A percentile compares a stretch with the other conserved stretches of the same genome.
Conservation (phyloP, 2,888 invertebrate species). For the Cheilosia pagana region DNA sequence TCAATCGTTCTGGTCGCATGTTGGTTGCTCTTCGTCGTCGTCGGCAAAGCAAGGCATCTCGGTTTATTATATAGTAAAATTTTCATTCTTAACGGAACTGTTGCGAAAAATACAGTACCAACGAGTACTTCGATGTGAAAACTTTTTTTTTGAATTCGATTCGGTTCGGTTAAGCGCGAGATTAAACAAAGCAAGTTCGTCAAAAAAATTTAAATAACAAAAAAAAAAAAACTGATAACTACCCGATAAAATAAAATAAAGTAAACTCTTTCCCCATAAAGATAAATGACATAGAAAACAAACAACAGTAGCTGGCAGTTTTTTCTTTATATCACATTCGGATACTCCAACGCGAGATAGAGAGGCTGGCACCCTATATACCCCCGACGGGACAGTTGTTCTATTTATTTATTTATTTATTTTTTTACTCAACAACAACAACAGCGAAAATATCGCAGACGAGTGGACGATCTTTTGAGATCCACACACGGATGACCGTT, state of each 20-base stretch:
- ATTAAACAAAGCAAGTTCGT: conserved; percentile 5
- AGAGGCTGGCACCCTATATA: conserved; percentile 52
- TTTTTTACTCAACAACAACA: conserved; percentile 54
- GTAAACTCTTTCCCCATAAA: conserved; percentile 37
- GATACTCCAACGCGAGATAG: conserved; percentile 65
- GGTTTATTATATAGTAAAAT: conserved; percentile 19
- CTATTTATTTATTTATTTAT: conserved; percentile 61
- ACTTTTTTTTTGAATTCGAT: too few species aligned
- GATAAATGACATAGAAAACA: conserved; percentile 53
- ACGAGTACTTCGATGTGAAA: conserved; percentile 17
- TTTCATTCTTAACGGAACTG: conserved; percentile 11
- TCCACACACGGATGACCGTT: conserved; percentile 50
- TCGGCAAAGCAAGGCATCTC: conserved; percentile 65
- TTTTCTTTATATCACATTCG: conserved; percentile 53
- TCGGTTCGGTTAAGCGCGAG: conserved; percentile 38
- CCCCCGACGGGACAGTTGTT: conserved; percentile 69
- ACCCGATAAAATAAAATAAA: conserved; percentile 31
- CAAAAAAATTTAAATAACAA: conserved; percentile 11
- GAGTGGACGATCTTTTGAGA: conserved; percentile 55
- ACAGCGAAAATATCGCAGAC: conserved; percentile 69
- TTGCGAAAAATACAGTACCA: conserved; percentile 21
- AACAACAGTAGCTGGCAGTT: conserved; percentile 51
- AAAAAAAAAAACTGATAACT: conserved; percentile 62
- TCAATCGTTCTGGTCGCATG: conserved; percentile 72
- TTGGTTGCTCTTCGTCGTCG: conserved; percentile 69